Base-by-base conservation (phyloP, 2,888 invertebrate species). In the Heliconius sara region DNA sequence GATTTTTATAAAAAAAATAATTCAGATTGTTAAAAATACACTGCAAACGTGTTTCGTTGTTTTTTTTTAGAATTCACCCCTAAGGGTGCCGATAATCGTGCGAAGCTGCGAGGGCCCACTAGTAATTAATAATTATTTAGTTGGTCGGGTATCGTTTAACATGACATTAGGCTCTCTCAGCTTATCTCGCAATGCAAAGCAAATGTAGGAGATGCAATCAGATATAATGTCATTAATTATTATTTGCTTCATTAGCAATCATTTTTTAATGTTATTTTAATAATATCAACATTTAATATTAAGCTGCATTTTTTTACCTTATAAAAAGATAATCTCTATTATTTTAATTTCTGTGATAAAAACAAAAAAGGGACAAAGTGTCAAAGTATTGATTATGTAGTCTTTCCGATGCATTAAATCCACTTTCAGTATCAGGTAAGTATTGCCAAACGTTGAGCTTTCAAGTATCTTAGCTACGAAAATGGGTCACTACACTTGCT, bases 401-500 rank as follows among this genome's bases (percentile, higher is more conserved):
- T 16, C 16, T 43, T 43, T 68, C 13, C 5, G 13, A 68, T 68
- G 25, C 43, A 68, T 43, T 68, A 25, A 43, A 68, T 43, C 43
- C 87, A 85, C 87, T 88, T 90, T 88, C 83, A 88, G 87, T 90
- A 87, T 85, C 89, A 87, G 88, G 86, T 89, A 89, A 87, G 88
- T 90, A 89, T 88, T 92, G 91, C 90, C 90, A 91, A 91, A 88
- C 87, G 88, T 87, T 86, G 87, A 88, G 87, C 88, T 91, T 88
- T 90, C 89, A 90, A 91, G 89, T 90, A 89, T 89, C 87, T 89
- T 91, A 88, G 88, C 91, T 91, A 89, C 88, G 90, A 91, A 94
- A 94, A 93, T 94, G 90, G 94, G 94, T 93, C 94, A 94, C 90
- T 87, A 87, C 94, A 94, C 90, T 87, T 87, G 86, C 87, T 91